Base-by-base conservation (phyloP, 2,797 vertebrate species). In the Chlorospingus semifuscus region DNA sequence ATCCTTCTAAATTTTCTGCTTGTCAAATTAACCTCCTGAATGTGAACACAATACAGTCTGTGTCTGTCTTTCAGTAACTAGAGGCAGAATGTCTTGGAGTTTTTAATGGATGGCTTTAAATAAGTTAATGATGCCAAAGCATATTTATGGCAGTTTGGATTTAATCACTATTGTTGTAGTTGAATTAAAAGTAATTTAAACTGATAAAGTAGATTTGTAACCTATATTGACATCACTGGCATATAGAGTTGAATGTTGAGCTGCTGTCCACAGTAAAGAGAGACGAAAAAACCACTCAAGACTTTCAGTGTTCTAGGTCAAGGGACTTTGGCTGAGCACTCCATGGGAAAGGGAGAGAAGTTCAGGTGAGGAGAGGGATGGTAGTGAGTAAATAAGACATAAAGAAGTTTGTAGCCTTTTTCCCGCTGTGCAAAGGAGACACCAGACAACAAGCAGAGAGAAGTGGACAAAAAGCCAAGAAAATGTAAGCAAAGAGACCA, bases 111-210 rank as follows among this genome's bases (percentile, higher is more conserved):
- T 39, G 29, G 36, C 26, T 39, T 68, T 66, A 64, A 64, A 20
- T 15, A 56, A 87, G 5, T 55, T 61, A 24, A 52, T 87, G 52
- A 82, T 13, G 14, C 34, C 3, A 2, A 71, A 83, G 83, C 4
- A 7, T 20, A 6, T 83, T 85, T 87, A 29, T 30, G 46, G 15
- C 21, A 59, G n/a, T 80, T 87, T n/a, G 83, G 41, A 74, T 63
- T 76, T 39, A 71, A 85, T 89, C 60, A 12, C 11, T 65, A 2
- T 59, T 65, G 26, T 70, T 11, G 3, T 36, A 80, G 32, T 23
- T 87, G 75, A 34, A 69, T 77, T 96, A 70, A 87, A 89, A 87
- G 52, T 52, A 2, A 44, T 30, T 63, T 61, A 49, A 84, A 77
- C 21, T 4, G 41, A 70, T 34, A 41, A 71, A 46, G 23, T 49